Conservation (phyloP, 2,113 vertebrate genomes). For the Xenopus laevis region DNA sequence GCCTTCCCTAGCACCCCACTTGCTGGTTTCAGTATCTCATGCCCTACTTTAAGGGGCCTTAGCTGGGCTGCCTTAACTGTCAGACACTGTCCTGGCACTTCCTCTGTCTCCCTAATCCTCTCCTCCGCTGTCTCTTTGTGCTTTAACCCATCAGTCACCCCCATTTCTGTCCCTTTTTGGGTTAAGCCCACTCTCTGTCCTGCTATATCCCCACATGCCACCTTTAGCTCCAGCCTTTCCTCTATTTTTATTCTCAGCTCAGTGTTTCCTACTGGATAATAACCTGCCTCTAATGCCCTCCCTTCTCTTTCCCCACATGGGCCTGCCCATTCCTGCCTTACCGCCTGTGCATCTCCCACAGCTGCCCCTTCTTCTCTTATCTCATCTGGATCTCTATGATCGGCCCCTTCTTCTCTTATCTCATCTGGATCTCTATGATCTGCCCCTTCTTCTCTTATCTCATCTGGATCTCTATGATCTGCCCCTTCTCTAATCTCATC, state of each 20-base stretch:
- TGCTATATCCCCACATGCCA: neutral
- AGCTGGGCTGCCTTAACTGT: too few species aligned
- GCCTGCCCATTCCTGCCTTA: neutral
- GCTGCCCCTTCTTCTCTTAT: neutral
- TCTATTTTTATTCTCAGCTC: neutral
- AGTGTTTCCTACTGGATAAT: neutral
- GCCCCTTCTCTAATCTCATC: neutral
- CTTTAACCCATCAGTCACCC: neutral
- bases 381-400: neutral
- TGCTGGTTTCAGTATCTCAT: too few species aligned
- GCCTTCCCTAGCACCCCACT: neutral
- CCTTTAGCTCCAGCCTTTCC: too few species aligned
- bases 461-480: conserved; percentile 50
- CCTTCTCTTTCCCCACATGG: neutral
- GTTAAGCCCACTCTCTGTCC: too few species aligned
- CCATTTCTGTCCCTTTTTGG: neutral
- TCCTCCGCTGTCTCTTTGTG: neutral
- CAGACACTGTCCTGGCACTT: neutral
- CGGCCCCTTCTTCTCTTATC: too few species aligned
- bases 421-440: neutral
- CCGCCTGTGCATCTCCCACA: neutral
- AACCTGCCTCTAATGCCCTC: neutral
- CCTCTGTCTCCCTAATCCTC: neutral
- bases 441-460: conserved; percentile 20
- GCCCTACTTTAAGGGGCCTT: too few species aligned